Conservation (phyloP, 2,113 vertebrate genomes). For the Campylomormyrus tamandua region DNA sequence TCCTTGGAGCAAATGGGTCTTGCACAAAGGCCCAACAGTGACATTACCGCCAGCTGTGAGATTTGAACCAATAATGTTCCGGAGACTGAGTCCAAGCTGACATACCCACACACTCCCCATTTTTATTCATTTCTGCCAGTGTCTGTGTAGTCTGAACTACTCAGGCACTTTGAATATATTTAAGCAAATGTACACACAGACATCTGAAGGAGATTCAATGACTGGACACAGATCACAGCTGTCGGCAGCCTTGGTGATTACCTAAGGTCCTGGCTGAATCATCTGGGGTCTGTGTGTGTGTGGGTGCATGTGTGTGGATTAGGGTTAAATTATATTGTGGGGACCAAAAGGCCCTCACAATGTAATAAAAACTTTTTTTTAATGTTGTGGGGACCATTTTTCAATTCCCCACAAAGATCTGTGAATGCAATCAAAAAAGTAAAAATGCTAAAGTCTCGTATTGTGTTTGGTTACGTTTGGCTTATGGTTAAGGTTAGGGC, state of each 20-base stretch:
- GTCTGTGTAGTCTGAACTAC: not conserved
- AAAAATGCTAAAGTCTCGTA: too few species aligned
- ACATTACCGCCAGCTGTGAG: not conserved
- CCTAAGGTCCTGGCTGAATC: not conserved
- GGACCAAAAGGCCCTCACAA: too few species aligned
- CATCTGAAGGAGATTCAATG: not conserved
- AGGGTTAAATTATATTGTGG: too few species aligned
- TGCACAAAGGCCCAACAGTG: not conserved
- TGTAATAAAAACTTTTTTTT: too few species aligned
- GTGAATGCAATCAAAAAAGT: too few species aligned
- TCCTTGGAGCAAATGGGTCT: not conserved
- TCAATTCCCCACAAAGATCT: too few species aligned
- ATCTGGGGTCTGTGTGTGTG: not conserved
- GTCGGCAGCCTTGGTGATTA: not conserved
- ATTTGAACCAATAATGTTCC: not conserved
- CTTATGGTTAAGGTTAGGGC: too few species aligned
- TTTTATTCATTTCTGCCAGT: not conserved
- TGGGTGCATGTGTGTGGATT: too few species aligned
- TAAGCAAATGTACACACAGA: not conserved
- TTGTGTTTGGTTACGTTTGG: too few species aligned
- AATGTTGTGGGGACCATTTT: too few species aligned
- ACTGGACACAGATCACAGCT: not conserved
- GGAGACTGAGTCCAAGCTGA: not conserved
- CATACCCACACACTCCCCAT: not conserved
- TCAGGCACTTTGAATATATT: not conserved